Evolutionary conservation across 1,140 invertebrate genomes (phyloP).

Genomic region (Heterodera carotae): DNA sequence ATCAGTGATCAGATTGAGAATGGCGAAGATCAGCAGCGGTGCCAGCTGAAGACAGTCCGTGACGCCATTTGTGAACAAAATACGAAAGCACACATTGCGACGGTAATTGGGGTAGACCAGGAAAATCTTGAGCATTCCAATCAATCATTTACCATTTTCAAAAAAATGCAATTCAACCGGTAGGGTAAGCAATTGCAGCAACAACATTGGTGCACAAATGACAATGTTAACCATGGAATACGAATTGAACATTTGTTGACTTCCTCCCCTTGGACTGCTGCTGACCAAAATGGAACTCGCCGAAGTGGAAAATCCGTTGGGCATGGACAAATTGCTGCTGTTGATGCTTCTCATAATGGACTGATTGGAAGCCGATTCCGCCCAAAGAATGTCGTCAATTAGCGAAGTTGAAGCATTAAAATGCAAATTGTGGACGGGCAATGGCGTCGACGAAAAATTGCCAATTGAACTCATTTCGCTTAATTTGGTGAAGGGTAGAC

Average conservation of each 20-base stretch:
- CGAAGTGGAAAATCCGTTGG: neutral
- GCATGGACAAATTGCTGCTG: neutral
- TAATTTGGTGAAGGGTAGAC: neutral
- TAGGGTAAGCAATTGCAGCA: neutral
- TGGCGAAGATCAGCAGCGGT: neutral
- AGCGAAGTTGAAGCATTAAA: neutral
- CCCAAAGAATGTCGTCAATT: neutral
- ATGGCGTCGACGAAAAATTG: neutral
- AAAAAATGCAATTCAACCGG: neutral
- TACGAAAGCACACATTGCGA: slow-evolving; percentile 9
- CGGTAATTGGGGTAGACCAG: slow-evolving; percentile 9
- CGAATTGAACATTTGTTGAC: neutral
- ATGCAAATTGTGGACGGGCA: neutral
- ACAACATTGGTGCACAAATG: slow-evolving; percentile 2
- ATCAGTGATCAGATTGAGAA: slow-evolving; percentile 1
- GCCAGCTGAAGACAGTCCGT: slow-evolving; percentile 11
- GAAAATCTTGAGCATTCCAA: neutral
- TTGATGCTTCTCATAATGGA: neutral
- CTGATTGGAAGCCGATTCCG: too few species aligned
- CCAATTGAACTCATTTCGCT: neutral
- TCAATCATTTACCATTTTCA: neutral
- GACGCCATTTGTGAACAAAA: slow-evolving; percentile 12
- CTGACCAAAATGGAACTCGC: neutral
- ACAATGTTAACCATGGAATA: neutral
- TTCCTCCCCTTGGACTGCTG: too few species aligned